Evolutionary conservation across 1,140 invertebrate species (phyloP).

Genomic region (Tachypleus tridentatus): DNA sequence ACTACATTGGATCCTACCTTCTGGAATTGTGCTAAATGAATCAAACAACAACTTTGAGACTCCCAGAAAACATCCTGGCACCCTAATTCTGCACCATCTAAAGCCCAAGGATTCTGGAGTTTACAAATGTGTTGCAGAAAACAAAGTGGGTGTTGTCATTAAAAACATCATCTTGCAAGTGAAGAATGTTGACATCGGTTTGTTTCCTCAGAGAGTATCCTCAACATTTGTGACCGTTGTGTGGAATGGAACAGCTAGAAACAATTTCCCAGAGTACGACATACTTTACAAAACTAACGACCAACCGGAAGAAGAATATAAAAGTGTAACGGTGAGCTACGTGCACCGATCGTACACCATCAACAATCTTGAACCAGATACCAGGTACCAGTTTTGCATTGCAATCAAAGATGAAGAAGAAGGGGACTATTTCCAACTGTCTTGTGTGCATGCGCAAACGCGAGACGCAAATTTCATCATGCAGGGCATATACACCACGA

Average conservation of each 20-base stretch:
- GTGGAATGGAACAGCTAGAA: constrained; percentile 37
- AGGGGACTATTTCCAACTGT: constrained; percentile 30
- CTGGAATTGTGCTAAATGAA: constrained; percentile 30
- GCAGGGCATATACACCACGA: constrained; percentile 29
- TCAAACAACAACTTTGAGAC: constrained; percentile 27
- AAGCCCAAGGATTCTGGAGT: constrained; percentile 25
- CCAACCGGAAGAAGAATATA: constrained; percentile 10
- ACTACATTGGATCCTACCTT: constrained; percentile 36
- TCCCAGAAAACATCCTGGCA: constrained; percentile 29
- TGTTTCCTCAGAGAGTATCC: constrained; percentile 30
- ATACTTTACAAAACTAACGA: constrained; percentile 29
- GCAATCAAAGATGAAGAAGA: constrained; percentile 32
- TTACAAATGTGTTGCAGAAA: constrained; percentile 30
- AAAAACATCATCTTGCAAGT: constrained; percentile 26
- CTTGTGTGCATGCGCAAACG: constrained; percentile 32
- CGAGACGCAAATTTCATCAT: constrained; percentile 25
- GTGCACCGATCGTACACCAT: constrained; percentile 35
- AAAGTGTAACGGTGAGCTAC: constrained; percentile 21
- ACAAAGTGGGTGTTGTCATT: constrained; percentile 19
- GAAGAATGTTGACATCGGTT: constrained; percentile 33
- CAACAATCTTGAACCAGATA: constrained; percentile 32
- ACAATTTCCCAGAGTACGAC: constrained; percentile 33
- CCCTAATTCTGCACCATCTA: constrained; percentile 31
- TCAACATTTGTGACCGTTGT: constrained; percentile 37
- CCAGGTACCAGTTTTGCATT: constrained; percentile 38